Evolutionary conservation across 2,113 vertebrate species (phyloP).

Genomic region (Zosterops borbonicus): DNA sequence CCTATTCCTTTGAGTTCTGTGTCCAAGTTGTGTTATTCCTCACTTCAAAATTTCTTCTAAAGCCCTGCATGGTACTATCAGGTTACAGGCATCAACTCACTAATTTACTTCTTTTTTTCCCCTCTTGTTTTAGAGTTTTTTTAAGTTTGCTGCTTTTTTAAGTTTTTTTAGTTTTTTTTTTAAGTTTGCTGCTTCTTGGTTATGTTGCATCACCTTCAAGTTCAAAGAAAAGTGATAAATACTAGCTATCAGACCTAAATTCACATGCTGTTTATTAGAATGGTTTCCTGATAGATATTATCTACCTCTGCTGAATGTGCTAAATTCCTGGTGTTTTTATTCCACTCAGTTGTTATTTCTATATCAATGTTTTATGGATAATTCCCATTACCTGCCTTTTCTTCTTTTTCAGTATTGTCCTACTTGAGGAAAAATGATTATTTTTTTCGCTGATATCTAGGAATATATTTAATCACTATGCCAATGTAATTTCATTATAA

Average conservation of each 20-base stretch:
- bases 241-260: background rate
- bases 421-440: background rate
- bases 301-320: background rate
- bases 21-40: background rate
- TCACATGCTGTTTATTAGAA: background rate
- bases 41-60: background rate
- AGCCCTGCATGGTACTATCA: background rate
- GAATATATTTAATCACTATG: background rate
- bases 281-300: background rate
- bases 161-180: too few species aligned
- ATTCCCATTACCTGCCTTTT: background rate
- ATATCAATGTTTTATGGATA: background rate
- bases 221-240: background rate
- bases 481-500: background rate
- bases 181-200: background rate
- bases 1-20: background rate
- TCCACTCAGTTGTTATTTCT: background rate
- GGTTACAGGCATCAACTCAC: background rate
- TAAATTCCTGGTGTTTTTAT: background rate
- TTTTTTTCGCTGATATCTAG: background rate
- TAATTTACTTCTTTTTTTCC: background rate
- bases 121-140: background rate
- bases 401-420: background rate
- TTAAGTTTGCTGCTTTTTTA: background rate
- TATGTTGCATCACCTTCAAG: background rate